Base-by-base conservation (phyloP, 2,888 invertebrate species). In the Stenurella melanura region DNA sequence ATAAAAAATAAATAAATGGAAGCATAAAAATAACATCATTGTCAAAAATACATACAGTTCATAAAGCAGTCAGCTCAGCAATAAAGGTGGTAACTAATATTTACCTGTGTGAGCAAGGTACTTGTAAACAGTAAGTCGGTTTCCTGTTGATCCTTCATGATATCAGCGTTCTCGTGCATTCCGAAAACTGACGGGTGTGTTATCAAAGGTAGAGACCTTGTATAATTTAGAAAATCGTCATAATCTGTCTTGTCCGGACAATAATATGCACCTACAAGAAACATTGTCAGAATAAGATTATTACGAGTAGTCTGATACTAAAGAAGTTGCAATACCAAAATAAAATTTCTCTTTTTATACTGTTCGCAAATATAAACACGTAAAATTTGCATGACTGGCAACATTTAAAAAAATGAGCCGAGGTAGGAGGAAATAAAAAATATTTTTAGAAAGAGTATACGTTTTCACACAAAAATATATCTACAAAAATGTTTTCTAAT, bases 131-230 rank as follows among this genome's bases (percentile, higher is more conserved):
- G 87, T 77, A 94, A 92, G 83, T 93, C 92, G 0, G 96, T 96
- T 87, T 98, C 97, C 84, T 95, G 94, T 88, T 96, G 95, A 88
- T 98, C 97, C 88, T 97, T 96, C 85, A 96, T 94, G 85, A 98
- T 96, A 86, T 97, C 97, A 0, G 97, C 97, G 90, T 98, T 98
- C 76, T 96, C 93, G 88, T 98, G 95, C 93, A 98, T 96, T 12
- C 98, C 98, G 89, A 97, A 98, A 57, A 98, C 95, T 78, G 94
- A 93, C 0, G 98, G 97, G 73, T 93, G 92, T 17, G 97, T 94
- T 30, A 93, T 93, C 74, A 94, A 90, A 0, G 97, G 97, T 83
- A 98, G 89, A 34, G 92, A 92, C 21, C 90, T 92, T 0, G 94
- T 93, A 85, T 93, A 95, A 18, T 89, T 87, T 71, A 95, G 88